Evolutionary conservation across 2,113 vertebrate genomes (phyloP).

Genomic region (Ifrita kowaldi): DNA sequence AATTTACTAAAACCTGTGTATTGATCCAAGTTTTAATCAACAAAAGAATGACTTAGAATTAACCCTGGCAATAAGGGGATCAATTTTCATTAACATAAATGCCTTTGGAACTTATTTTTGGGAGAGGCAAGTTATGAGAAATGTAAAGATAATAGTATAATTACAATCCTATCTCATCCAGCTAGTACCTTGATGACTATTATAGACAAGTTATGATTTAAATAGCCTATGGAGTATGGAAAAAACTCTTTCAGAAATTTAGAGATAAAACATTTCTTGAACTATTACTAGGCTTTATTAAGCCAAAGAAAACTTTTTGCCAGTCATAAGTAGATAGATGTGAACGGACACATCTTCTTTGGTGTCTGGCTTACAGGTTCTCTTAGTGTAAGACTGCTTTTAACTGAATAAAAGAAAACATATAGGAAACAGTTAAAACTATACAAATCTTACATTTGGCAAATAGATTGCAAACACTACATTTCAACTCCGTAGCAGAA

Average conservation of each 20-base stretch:
- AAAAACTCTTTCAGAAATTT: neutral
- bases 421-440: neutral
- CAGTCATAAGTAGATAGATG: neutral
- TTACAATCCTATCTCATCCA: neutral
- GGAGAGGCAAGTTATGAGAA: neutral
- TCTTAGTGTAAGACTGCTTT: neutral
- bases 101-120: neutral
- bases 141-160: neutral
- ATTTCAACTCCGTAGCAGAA: neutral
- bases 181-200: neutral
- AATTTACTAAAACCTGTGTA: neutral
- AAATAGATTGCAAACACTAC: neutral
- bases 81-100: neutral
- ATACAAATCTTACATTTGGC: neutral
- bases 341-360: neutral
- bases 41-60: neutral
- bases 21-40: neutral
- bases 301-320: neutral
- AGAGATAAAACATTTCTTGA: neutral
- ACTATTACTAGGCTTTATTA: neutral
- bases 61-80: neutral
- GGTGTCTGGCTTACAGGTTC: neutral
- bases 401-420: neutral
- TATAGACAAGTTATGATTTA: neutral
- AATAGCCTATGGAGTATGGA: neutral